Conservation (phyloP, 2,797 vertebrate species). For the Tenualosa ilisha region DNA sequence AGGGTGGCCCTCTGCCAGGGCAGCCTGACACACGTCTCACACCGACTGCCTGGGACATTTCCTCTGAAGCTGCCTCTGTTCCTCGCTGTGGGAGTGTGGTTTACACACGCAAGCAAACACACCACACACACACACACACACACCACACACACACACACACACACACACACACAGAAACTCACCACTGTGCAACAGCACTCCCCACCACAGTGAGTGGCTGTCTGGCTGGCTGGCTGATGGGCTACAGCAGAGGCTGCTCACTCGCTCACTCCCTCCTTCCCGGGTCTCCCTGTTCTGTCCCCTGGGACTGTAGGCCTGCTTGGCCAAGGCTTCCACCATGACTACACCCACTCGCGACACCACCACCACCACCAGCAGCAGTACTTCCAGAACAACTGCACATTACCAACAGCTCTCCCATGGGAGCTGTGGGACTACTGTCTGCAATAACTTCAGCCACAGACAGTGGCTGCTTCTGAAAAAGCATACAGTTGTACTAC, state of each 20-base stretch:
- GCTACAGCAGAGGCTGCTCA: not conserved
- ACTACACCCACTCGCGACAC: not conserved
- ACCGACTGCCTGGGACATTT: not conserved
- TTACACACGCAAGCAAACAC: conserved; percentile 1
- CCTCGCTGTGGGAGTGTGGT: not conserved
- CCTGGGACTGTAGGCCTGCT: not conserved
- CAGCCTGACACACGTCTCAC: not conserved
- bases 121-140: not conserved
- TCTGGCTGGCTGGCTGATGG: not conserved
- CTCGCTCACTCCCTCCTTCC: not conserved
- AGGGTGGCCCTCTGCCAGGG: not conserved
- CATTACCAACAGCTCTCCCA: not conserved
- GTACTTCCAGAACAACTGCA: not conserved
- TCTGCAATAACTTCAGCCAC: not conserved
- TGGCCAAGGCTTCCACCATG: not conserved
- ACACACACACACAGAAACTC: not conserved
- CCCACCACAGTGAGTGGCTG: not conserved
- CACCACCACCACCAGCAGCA: not conserved
- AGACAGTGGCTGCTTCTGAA: no score
- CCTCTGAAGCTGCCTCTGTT: not conserved
- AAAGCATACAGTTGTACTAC: no score
- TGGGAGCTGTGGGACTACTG: not conserved
- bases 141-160: conserved; percentile 18
- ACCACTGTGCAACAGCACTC: not conserved
- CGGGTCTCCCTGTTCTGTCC: not conserved